Base-by-base conservation (phyloP, 2,113 vertebrate species). In the Oplegnathus fasciatus region DNA sequence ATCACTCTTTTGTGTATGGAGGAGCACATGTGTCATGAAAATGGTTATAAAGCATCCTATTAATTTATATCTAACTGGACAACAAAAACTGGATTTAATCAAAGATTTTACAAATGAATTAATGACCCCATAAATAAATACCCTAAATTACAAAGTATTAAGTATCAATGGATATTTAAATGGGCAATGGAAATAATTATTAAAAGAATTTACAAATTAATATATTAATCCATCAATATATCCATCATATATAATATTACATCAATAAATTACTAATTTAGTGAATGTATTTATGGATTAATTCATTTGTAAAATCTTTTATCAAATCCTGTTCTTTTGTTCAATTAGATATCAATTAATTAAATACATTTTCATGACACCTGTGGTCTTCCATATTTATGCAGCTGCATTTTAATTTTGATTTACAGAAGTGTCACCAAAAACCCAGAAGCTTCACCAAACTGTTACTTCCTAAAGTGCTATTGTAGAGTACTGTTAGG, bases 401-500 rank as follows among this genome's bases (percentile, higher is more conserved):
- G 28, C 40, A 14, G 6, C 24, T 76, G n/a, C 9, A 28, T 66
- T 72, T 60, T 32, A 9, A 37, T 34, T 66, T 55, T 1, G 5
- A 28, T 66, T 69, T 60, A 7, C 28, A 48, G 20, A 13, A 20
- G 15, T 40, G 24, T 52, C 30, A 46, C 11, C 32, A 55, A 55
- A 80, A 80, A 30, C 7, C 22, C 61, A 65, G 73, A 80, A 18
- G 22, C 66, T 22, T 77, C 10, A 13, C 15, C 9, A 60, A 73
- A 60, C 4, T 46, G 40, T 75, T 30, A 24, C 57, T 48, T 34
- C 20, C 57, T 46, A 28, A 65, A 66, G 24, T 0, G 26, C 4
- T 46, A 9, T 1, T 30, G 11, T 28, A 50, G 6, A 58, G 11
- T 26, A 18, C 7, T 30, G 18, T 55, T 2, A 13, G 37, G 32